Conservation (phyloP, 1,140 invertebrate genomes). For the Gonioctena quinquepunctata region DNA sequence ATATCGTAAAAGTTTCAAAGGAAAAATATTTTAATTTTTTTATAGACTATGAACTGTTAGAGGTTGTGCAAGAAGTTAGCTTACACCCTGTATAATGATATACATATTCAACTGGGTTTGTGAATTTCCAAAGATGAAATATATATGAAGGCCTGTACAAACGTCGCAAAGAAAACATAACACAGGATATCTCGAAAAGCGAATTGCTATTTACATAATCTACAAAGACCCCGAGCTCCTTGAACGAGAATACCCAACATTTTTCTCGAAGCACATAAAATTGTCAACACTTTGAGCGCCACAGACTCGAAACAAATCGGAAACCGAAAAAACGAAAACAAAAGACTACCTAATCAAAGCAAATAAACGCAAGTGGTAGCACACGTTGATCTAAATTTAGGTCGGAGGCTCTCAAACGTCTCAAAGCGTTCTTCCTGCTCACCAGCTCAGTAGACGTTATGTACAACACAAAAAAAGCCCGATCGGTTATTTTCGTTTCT, state of each 20-base stretch:
- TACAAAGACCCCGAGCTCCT: not conserved
- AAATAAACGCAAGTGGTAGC: conserved; percentile 1
- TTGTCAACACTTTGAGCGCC: not conserved
- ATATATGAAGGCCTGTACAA: too few relatives aligned
- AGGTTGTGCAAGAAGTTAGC: too few relatives aligned
- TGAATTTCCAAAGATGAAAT: not conserved
- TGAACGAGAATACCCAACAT: not conserved
- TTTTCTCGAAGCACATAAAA: not conserved
- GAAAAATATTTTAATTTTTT: too few relatives aligned
- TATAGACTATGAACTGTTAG: too few relatives aligned
- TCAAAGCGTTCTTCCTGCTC: conserved; percentile 3
- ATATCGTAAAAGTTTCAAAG: too few relatives aligned
- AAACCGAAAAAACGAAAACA: not conserved
- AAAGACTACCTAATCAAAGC: not conserved
- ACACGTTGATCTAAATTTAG: conserved; percentile 9
- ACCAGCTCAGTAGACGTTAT: not conserved
- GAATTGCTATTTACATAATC: not conserved
- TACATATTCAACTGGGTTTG: too few relatives aligned
- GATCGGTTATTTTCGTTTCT: too few relatives aligned
- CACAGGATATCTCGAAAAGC: not conserved
- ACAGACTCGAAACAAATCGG: not conserved
- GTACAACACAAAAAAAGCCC: too few relatives aligned
- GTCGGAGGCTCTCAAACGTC: not conserved
- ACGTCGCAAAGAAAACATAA: not conserved
- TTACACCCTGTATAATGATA: too few relatives aligned